phyloP scores from a whole-genome alignment of 2,888 invertebrate genomes.

The Lymantria monacha region DNA sequence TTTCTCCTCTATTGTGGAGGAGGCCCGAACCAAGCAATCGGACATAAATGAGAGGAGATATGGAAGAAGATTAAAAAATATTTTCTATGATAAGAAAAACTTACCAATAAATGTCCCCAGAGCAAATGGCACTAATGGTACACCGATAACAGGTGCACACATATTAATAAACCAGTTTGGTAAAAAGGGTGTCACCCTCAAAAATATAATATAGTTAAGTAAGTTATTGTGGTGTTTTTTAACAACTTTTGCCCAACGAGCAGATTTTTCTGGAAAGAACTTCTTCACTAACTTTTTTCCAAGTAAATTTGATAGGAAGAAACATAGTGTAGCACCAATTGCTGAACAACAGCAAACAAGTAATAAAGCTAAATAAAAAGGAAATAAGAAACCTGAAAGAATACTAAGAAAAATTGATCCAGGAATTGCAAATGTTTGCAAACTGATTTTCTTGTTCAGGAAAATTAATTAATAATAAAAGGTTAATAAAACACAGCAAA shows the following conservation, averaged over 20 bases:
- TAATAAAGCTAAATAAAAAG: slow-evolving; percentile 93
- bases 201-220: slow-evolving; percentile 97
- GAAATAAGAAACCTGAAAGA: slow-evolving; percentile 97
- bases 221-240: slow-evolving; percentile 93
- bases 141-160: slow-evolving; percentile 97
- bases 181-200: slow-evolving; percentile 97
- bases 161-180: slow-evolving; percentile 99
- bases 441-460: slow-evolving; percentile 81
- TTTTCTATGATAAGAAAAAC: slow-evolving; percentile 25
- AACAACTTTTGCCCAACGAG: slow-evolving; percentile 92
- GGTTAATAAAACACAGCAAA: too few species aligned
- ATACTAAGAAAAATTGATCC: slow-evolving; percentile 99
- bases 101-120: slow-evolving; percentile 96
- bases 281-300: slow-evolving; percentile 92
- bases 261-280: slow-evolving; percentile 94
- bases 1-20: too few species aligned
- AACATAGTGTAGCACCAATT: slow-evolving; percentile 97
- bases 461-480: slow-evolving; percentile 15
- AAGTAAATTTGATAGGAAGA: slow-evolving; percentile 93
- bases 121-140: slow-evolving; percentile 95
- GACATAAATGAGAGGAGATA: too few species aligned
- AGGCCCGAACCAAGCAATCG: too few species aligned
- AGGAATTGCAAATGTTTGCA: slow-evolving; percentile 99
- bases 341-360: slow-evolving; percentile 97
- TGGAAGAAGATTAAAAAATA: too few species aligned